Evolutionary conservation across 2,113 vertebrate genomes (phyloP).

Genomic region (Hymenochirus boettgeri): DNA sequence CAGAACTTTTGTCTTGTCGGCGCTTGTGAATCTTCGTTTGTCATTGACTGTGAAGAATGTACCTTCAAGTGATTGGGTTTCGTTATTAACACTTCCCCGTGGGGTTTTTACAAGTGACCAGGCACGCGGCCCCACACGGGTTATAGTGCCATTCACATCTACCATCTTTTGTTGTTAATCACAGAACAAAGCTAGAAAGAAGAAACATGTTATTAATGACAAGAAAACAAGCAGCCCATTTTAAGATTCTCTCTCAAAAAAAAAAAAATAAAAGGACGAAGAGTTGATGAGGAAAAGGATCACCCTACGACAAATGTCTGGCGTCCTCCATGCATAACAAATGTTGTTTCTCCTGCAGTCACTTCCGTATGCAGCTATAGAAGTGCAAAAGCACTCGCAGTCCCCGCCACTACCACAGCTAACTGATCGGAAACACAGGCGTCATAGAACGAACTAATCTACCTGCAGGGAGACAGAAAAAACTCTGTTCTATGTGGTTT

Average conservation of each 20-base stretch:
- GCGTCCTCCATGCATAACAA: constrained; percentile 64
- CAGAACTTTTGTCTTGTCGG: too few species aligned
- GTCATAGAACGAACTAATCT: constrained; percentile 16
- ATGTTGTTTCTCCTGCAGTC: constrained; percentile 58
- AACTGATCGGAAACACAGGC: constrained; percentile 47
- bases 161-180: constrained; percentile 61
- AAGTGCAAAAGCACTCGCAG: constrained; percentile 66
- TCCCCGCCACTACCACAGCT: constrained; percentile 65
- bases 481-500: too few species aligned
- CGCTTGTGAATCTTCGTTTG: too few species aligned
- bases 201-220: background rate
- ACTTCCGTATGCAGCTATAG: constrained; percentile 61
- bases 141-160: constrained; percentile 69
- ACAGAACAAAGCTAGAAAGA: constrained; percentile 65
- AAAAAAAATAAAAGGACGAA: background rate
- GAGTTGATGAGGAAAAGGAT: background rate
- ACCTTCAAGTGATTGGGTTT: constrained; percentile 63
- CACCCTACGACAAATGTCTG: constrained; percentile 64
- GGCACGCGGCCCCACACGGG: constrained; percentile 60
- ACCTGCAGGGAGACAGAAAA: constrained; percentile 1
- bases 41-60: constrained; percentile 2
- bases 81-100: constrained; percentile 52
- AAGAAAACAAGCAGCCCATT: too few species aligned
- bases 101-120: constrained; percentile 63
- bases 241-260: too few species aligned